Conservation (phyloP, 2,113 vertebrate species). For the Sminthopsis crassicaudata region DNA sequence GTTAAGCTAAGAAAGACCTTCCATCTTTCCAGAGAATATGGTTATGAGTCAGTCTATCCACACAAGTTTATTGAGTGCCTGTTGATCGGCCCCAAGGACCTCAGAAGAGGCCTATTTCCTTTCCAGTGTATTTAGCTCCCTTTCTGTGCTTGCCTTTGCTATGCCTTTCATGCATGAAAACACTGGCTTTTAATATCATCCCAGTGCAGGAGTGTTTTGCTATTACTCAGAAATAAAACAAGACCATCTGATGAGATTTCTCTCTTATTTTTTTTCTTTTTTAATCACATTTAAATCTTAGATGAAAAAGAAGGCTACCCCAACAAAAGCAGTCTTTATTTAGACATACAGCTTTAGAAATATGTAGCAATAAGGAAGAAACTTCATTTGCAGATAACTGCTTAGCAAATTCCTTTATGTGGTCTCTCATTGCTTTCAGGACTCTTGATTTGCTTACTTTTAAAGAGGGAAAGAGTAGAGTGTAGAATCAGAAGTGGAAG, state of each 20-base stretch:
- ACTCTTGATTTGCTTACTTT: constrained; percentile 19
- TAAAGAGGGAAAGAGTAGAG: constrained; percentile 6
- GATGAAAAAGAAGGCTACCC: constrained; percentile 58
- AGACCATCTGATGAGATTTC: constrained; percentile 12
- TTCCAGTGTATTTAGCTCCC: constrained; percentile 18
- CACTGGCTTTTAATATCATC: constrained; percentile 62
- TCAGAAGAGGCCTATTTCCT: constrained; percentile 9
- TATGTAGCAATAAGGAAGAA: constrained; percentile 11
- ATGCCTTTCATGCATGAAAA: constrained; percentile 64
- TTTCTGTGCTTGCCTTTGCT: constrained; percentile 66
- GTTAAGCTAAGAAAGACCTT: constrained; percentile 64
- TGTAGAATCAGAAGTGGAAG: not conserved
- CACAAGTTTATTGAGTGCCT: constrained; percentile 45
- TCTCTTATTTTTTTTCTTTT: constrained; percentile 12
- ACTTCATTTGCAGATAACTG: constrained; percentile 31
- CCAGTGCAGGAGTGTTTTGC: constrained; percentile 40
- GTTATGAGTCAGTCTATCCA: constrained; percentile 47
- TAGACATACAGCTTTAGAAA: constrained; percentile 48
- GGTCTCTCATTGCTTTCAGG: not conserved
- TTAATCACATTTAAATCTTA: constrained; percentile 30
- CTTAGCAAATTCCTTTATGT: not conserved
- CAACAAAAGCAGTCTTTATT: constrained; percentile 44
- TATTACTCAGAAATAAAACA: constrained; percentile 40
- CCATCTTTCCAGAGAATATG: constrained; percentile 55
- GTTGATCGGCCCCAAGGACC: constrained; percentile 48